Base-by-base conservation (phyloP, 2,797 vertebrate species). In the Sciurus vulgaris region DNA sequence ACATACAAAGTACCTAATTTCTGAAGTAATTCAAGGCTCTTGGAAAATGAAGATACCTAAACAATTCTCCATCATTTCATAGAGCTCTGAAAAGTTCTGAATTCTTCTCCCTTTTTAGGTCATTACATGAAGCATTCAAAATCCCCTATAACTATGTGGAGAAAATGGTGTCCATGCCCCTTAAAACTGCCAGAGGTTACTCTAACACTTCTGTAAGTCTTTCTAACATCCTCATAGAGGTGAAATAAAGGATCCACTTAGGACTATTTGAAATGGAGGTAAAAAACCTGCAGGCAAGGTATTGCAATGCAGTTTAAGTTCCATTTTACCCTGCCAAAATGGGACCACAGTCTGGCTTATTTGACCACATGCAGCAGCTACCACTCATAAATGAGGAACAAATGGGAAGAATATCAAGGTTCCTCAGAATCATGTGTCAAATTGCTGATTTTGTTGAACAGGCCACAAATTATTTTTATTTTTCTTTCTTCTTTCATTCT, bases 401-500 rank as follows among this genome's bases (percentile, higher is more conserved):
- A 82, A 74, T 83, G 61, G 33, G 8, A 59, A 82, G 41, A 87
- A 56, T 28, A 47, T 24, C 49, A 86, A 10, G 22, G 38, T 47
- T 35, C 65, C 3, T 59, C 15, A 83, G n/a, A 88, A 10, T n/a
- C 35, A 1, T 35, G 6, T 20, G 44, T 96, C 82, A 90, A 22
- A 73, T 13, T 72, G 51, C 72, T 74, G 54, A 22, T 56, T 78
- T n/a, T 54, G 2, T 51, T 61, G 30, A 44, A 76, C 10, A 86
- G 35, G 18, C 72, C 61, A 56, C 26, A 86, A 89, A 91, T 4
- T 49, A 20, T 51, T 91, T 59, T 70, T 92, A 13, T 92, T 84
- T 92, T 15, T 82, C 30, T 93, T 95, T 69, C 56, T 69, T 11
- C 18, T 92, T 79, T 79, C 13, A 4, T 84, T 77, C n/a, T 38